These are phyloP conservation scores for Melospiza georgiana DNA, from an alignment of 2,113 vertebrate species.

Conservation along the genomic window DNA sequence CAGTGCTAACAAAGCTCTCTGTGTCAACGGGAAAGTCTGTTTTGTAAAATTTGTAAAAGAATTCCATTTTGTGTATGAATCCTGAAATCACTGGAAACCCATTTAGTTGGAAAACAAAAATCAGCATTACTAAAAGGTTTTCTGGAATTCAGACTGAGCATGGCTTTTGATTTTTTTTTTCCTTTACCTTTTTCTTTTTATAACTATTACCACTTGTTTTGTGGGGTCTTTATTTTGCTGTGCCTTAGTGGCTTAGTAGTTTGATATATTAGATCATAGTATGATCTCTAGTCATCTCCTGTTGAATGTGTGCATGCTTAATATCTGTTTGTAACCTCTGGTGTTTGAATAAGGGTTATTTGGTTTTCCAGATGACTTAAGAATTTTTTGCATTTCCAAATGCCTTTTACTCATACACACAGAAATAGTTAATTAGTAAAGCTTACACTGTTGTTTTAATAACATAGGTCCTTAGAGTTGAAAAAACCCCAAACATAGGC, in stretches of 20 bases:
- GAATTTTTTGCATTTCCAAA: background rate
- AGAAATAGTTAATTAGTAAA: background rate
- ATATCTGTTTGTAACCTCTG: background rate
- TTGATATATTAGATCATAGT: background rate
- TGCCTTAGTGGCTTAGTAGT: background rate
- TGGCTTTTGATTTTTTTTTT: background rate
- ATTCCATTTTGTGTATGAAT: background rate
- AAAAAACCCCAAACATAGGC: background rate
- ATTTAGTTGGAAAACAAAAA: background rate
- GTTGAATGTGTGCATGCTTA: background rate
- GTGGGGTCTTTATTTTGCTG: background rate
- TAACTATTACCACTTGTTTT: background rate
- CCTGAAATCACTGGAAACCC: background rate
- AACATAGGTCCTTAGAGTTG: background rate
- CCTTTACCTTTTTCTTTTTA: background rate
- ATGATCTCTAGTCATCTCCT: background rate
- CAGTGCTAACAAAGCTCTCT: background rate
- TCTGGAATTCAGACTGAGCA: background rate
- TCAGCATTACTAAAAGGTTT: background rate
- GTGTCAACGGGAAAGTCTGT: fast-evolving
- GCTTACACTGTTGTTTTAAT: background rate
- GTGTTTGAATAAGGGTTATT: background rate
- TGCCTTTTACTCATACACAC: background rate
- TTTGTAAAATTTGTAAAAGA: background rate
- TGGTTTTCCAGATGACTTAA: background rate